Evolutionary conservation across 2,888 invertebrate species (phyloP), one percentile per base, ranked within the genome.

Genomic region (Nemurella pictetii): DNA sequence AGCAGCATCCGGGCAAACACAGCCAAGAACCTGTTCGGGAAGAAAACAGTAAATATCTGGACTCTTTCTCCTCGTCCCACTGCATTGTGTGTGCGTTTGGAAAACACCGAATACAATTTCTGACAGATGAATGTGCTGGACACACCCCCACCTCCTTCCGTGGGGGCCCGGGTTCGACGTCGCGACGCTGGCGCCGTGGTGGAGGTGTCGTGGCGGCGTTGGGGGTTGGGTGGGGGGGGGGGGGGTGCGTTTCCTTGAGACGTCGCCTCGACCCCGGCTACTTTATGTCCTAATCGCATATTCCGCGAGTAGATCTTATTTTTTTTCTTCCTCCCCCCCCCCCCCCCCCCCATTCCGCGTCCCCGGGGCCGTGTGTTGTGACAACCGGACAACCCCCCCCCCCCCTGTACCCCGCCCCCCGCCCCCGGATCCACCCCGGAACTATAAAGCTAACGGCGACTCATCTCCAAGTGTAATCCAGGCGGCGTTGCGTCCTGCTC

Each of bases 391-490:
- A 29, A 30, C 27, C 75, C 75, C n/a, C 30, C 55, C 1, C 12
- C 55, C 55, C 55, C 1, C 15, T n/a, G n/a, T n/a, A n/a, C n/a
- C n/a, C n/a, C 55, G 12, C 12, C 55, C 55, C 55, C 1, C 15
- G 15, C 55, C 55, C 9, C 9, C 55, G 55, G 35, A 32, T 15
- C 32, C 26, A 26, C 36, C 32, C 80, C 80, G 80, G 80, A 80
- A 80, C 80, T 80, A 26, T 80, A 80, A 80, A 80, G 25, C 80
- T 80, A 80, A 80, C 80, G 80, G 80, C 80, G 32, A 30, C 85
- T 85, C 85, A 85, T 85, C 83, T 85, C 85, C 85, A 85, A 85
- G 85, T 85, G 85, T 85, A 85, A 85, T 85, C 85, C 85, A 20
- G 72, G 80, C 73, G 77, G 28, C 80, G 20, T 1, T 29, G 35